These are phyloP conservation scores for Hydrozoanthus gracilis DNA, from an alignment of 92 coral and sea anemone species.

Conservation along the genomic window DNA sequence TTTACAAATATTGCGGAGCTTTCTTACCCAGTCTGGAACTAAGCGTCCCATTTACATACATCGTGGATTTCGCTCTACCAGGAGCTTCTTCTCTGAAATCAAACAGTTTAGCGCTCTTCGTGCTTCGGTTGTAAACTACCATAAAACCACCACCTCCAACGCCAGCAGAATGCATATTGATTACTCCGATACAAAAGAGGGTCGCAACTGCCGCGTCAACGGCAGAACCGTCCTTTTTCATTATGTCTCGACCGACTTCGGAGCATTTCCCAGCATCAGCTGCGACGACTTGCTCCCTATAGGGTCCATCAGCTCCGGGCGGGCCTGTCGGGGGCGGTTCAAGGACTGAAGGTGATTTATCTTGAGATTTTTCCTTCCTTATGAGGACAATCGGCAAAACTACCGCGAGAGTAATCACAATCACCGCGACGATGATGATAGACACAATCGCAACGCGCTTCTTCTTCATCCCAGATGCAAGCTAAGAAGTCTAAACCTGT, in stretches of 20 bases:
- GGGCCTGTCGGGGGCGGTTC: constrained; percentile 64
- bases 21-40: constrained; percentile 74
- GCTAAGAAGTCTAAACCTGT: too few relatives aligned
- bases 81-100: constrained; percentile 95
- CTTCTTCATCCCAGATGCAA: constrained; percentile 14
- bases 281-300: constrained; percentile 68
- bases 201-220: constrained; percentile 91
- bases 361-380: constrained; percentile 8
- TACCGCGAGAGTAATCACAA: constrained; percentile 37
- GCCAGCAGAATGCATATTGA: constrained; percentile 98
- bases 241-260: constrained; percentile 81
- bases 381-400: constrained; percentile 43
- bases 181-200: constrained; percentile 85
- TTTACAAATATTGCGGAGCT: neutral
- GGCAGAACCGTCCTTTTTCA: constrained; percentile 83
- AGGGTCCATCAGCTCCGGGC: constrained; percentile 80
- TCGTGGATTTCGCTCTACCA: constrained; percentile 59
- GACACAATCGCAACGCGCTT: neutral
- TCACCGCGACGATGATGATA: neutral
- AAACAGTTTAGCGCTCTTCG: constrained; percentile 62
- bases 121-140: constrained; percentile 71
- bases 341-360: neutral
- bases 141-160: constrained; percentile 99
- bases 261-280: constrained; percentile 84
- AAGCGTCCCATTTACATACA: constrained; percentile 82